phyloP scores from a whole-genome alignment of 2,113 vertebrate genomes.

The Hippocampus guttulatus region DNA sequence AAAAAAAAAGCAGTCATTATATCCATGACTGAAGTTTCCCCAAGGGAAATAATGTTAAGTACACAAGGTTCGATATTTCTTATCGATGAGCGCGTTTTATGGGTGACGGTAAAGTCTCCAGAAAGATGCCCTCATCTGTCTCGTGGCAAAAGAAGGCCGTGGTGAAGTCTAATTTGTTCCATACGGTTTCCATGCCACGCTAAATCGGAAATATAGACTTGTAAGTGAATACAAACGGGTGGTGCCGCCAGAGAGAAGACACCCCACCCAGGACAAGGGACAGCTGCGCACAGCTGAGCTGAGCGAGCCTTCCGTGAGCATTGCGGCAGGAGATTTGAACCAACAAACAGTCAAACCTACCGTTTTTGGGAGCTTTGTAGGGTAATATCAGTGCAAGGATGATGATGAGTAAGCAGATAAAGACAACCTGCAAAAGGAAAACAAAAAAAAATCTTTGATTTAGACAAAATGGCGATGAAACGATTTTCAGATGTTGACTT shows the following conservation, averaged over 20 bases:
- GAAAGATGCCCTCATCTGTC: constrained; percentile 13
- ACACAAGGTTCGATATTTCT: too few species aligned
- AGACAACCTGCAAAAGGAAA: not conserved
- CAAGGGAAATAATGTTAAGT: too few species aligned
- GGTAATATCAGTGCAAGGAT: constrained; percentile 58
- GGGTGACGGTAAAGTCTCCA: constrained; percentile 14
- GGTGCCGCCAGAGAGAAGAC: constrained; percentile 38
- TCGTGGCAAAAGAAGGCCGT: constrained; percentile 10
- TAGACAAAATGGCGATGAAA: not conserved
- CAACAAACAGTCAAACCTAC: constrained; percentile 31
- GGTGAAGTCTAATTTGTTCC: constrained; percentile 16
- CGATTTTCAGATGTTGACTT: constrained; percentile 16
- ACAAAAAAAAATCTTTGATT: not conserved
- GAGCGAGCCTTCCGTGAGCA: constrained; percentile 40
- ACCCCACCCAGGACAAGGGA: constrained; percentile 47
- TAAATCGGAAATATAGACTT: constrained; percentile 17
- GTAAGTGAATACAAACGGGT: constrained; percentile 16
- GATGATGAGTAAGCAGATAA: constrained; percentile 54
- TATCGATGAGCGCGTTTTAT: not conserved
- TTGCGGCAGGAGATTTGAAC: constrained; percentile 41
- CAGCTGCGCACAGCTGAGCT: constrained; percentile 43
- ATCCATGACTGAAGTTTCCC: too few species aligned
- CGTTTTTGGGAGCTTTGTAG: constrained; percentile 2
- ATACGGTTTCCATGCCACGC: constrained; percentile 38
- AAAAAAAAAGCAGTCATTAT: constrained; percentile 9